phyloP scores from a whole-genome alignment of 2,888 invertebrate genomes.

The Drosophila diplacantha region DNA sequence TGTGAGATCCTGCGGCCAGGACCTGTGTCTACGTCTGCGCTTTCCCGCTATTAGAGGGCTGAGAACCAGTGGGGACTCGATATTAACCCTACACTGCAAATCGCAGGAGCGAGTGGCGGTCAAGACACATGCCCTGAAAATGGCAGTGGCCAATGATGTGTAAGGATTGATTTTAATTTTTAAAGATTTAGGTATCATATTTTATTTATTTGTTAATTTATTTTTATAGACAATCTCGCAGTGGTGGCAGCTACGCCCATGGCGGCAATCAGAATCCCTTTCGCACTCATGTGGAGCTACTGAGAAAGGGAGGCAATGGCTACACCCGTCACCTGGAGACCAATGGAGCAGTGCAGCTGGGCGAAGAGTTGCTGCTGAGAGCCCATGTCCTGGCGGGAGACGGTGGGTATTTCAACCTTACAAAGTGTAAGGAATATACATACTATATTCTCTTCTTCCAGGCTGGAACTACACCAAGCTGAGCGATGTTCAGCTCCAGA shows the following conservation, averaged over 20 bases:
- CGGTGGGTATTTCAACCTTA: constrained; percentile 52
- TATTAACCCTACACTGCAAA: constrained; percentile 80
- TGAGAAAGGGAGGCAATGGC: constrained; percentile 78
- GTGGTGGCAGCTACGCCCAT: constrained; percentile 78
- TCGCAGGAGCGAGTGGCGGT: constrained; percentile 79
- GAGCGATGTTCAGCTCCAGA: constrained; percentile 79
- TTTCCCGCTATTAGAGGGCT: constrained; percentile 80
- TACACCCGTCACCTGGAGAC: constrained; percentile 79
- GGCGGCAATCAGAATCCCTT: constrained; percentile 80
- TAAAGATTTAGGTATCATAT: background rate
- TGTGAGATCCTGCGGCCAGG: constrained; percentile 78
- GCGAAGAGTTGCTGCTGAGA: constrained; percentile 80
- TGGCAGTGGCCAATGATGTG: constrained; percentile 78
- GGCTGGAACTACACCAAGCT: constrained; percentile 80
- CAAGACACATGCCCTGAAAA: constrained; percentile 78
- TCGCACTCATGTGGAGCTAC: constrained; percentile 79
- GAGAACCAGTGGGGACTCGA: constrained; percentile 79
- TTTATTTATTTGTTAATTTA: background rate
- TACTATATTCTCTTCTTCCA: constrained; percentile 15
- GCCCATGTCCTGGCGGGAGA: constrained; percentile 80
- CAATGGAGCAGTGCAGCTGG: constrained; percentile 80
- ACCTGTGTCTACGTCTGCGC: constrained; percentile 80
- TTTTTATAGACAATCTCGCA: constrained; percentile 72
- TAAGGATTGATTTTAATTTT: constrained; percentile 32
- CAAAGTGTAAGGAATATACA: too few relatives aligned